Evolutionary conservation across 2,888 invertebrate species (phyloP), one percentile per base, ranked within the genome.

Genomic region (Cataglyphis albicans): DNA sequence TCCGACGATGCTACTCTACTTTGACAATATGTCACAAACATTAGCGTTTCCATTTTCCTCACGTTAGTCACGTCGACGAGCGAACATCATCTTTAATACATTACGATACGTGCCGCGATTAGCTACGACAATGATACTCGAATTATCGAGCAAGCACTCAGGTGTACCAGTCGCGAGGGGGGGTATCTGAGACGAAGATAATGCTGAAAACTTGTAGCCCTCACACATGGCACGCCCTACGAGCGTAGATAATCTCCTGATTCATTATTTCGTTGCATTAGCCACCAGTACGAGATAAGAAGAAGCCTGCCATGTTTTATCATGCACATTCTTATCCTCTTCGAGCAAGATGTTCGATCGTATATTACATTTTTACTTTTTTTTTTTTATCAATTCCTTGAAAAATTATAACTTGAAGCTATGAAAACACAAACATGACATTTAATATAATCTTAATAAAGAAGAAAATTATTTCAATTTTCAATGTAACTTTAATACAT

Each of bases 181-280:
- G 55, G 21, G 18, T 64, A 61, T 61, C 48, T 3, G 86, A 86
- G 88, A 87, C 88, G 90, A 90, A 91, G 92, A 91, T 92, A 92
- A 92, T 89, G 87, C 83, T 87, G 84, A 90, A 91, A 90, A 90
- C 89, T 88, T 85, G 87, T 88, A 90, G 90, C 80, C 88, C 76
- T 83, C 78, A 82, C 21, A 38, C 21, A 38, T 80, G 84, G 68
- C 84, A 88, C 86, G 87, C 83, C 85, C 87, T 84, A 84, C 70
- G 83, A 86, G 83, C 83, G 84, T 85, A 91, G 91, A 91, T 93
- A 91, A 92, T 91, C 90, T 86, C 83, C 88, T 92, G 91, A 92
- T 93, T 92, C 92, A 93, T 93, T 93, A 91, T 92, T 92, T 91
- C 87, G 91, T 92, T 92, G 88, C 88, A 85, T 88, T 86, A 88